Evolutionary conservation across 1,140 invertebrate species (phyloP), one percentile per base, ranked within the genome.

Genomic region (Ridgeia piscesae): DNA sequence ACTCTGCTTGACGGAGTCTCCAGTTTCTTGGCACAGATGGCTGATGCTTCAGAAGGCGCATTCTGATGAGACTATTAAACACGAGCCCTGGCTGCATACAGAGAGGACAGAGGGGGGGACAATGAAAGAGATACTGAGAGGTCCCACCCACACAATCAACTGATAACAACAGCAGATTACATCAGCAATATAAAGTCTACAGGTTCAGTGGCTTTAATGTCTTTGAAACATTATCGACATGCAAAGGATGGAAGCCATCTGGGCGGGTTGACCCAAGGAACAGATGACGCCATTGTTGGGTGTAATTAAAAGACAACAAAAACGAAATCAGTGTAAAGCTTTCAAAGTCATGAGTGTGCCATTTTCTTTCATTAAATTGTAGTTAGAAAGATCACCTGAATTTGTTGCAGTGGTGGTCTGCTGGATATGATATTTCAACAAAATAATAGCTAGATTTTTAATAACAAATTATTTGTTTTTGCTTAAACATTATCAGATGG

Each of bases 181-280:
- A 77, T 77, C 58, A 77, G 58, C 58, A 77, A 77, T 77, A 77
- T 77, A 77, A 77, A 77, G 27, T 77, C 58, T 77, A 77, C 58
- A 9, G 27, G 58, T 77, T 77, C 58, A 77, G 58, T 27, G 2
- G 27, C 58, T 77, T 31, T 77, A 77, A 77, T 77, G 58, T 77
- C 58, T 77, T 77, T 9, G 58, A 77, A 77, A 77, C 58, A 77
- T 77, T 77, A 77, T 77, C 58, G 27, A 77, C 58, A 77, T 14
- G 58, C 58, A 77, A 77, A 77, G 14, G 58, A 77, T 77, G 14
- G 2, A 4, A 21, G 58, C 58, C 58, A 77, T 77, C 58, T 77
- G 58, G 58, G 27, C 11, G 58, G 42, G 14, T 77, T 21, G 17
- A 77, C 58, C 58, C 27, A 77, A 4, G 17, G 58, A 21, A 77